Evolutionary conservation across 2,113 vertebrate species (phyloP), one percentile per base, ranked within the genome.

Genomic region (Aptenodytes patagonicus): DNA sequence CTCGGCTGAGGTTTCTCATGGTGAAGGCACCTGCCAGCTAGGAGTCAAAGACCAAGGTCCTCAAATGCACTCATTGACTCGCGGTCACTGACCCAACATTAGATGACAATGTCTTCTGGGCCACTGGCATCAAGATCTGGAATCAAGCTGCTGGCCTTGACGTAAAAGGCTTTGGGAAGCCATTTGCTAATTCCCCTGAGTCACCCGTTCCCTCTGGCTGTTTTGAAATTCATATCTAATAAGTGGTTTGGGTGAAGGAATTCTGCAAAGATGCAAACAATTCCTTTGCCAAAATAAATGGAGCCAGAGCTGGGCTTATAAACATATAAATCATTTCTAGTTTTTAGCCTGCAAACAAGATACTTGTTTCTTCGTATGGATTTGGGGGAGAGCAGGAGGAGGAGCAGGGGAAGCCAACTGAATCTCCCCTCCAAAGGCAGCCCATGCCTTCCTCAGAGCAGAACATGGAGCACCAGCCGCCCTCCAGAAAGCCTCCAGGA

Each of bases 211-310:
- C 93, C 95, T 92, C 89, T 80, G 89, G 94, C 84, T 97, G 96
- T 96, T 97, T 97, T 96, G 93, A 97, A 97, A 97, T 91, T 93
- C 87, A 88, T 97, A 96, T 97, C 91, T 97, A 95, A 95, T 93
- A 93, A 96, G 96, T 80, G 91, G 84, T 91, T 95, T 96, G 95
- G 96, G 91, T 93, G 95, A 96, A 96, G 95, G 94, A 96, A 97
- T 94, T 87, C 84, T 94, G 89, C 85, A 97, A 95, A 97, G 95
- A 97, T 94, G 94, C 97, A 97, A 97, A 96, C 94, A 96, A 96
- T 91, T 49, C 58, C 71, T 62, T 93, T 95, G 95, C 97, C 97
- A 97, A 96, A 97, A 97, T 87, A 97, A 97, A 97, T 95, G 78
- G 81, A 97, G 89, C 89, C 95, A 96, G 89, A 94, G 82, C 78